Conservation (phyloP, 2,113 vertebrate genomes). For the pig (Sus scrofa) region DNA sequence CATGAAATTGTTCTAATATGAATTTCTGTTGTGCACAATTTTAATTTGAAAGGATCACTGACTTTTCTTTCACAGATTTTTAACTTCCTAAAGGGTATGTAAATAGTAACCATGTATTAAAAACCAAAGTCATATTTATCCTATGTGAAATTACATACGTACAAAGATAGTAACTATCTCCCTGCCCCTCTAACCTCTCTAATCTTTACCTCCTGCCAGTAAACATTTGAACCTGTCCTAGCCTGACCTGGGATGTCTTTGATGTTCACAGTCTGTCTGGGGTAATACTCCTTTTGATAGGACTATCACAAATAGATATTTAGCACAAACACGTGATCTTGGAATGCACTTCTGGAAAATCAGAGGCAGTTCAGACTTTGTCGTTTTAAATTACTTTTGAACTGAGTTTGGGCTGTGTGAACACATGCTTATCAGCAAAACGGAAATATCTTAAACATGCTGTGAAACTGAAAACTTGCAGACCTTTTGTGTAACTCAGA, state of each 20-base stretch:
- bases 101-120: background rate
- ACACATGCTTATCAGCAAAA: constrained; percentile 7
- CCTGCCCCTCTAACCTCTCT: background rate
- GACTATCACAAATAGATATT: constrained; percentile 20
- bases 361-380: constrained; percentile 45
- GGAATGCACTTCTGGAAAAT: constrained; percentile 38
- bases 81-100: background rate
- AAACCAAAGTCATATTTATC: constrained; percentile 9
- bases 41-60: background rate
- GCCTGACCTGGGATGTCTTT: constrained; percentile 8
- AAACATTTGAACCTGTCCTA: constrained; percentile 27
- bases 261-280: constrained; percentile 26
- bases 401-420: constrained; percentile 8
- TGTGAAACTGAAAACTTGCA: background rate
- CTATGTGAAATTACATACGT: background rate
- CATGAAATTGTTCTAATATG: background rate
- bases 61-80: background rate
- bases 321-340: constrained; percentile 22
- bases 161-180: background rate
- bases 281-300: background rate
- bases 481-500: background rate
- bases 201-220: background rate
- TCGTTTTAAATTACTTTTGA: constrained; percentile 26
- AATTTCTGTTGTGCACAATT: background rate
- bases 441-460: background rate